Conservation (phyloP, 1,140 invertebrate species). For the Drosophila pseudoobscura region DNA sequence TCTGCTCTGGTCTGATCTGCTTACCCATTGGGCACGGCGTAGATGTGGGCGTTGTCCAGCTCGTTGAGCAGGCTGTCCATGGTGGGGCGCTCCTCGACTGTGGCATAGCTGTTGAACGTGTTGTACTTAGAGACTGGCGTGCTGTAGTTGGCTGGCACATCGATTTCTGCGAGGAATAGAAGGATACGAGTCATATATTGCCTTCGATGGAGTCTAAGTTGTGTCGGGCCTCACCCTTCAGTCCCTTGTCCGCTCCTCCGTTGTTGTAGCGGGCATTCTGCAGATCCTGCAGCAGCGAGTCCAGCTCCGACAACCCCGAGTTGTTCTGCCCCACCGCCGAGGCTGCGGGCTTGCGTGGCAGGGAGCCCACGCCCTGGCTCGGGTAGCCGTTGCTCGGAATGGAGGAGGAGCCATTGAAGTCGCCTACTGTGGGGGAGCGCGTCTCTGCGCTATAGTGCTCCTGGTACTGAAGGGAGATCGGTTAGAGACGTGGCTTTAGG, state of each 20-base stretch:
- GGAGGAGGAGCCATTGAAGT: slow-evolving; percentile 59
- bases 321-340: slow-evolving; percentile 26
- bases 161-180: slow-evolving; percentile 43
- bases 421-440: slow-evolving; percentile 73
- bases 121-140: slow-evolving; percentile 75
- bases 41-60: slow-evolving; percentile 86
- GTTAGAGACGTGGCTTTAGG: background rate
- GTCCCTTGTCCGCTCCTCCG: slow-evolving; percentile 72
- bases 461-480: slow-evolving; percentile 84
- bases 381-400: slow-evolving; percentile 57
- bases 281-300: slow-evolving; percentile 95
- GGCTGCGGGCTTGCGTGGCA: slow-evolving; percentile 51
- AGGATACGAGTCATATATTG: background rate
- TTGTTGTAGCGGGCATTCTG: slow-evolving; percentile 91
- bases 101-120: slow-evolving; percentile 73
- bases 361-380: slow-evolving; percentile 60
- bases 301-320: slow-evolving; percentile 93
- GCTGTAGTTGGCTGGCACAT: slow-evolving; percentile 74
- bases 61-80: slow-evolving; percentile 95
- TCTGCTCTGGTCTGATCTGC: slow-evolving; percentile 42
- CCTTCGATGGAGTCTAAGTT: background rate
- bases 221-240: slow-evolving; percentile 47
- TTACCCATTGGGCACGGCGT: slow-evolving; percentile 90
- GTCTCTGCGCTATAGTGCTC: slow-evolving; percentile 87
- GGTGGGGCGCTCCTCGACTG: slow-evolving; percentile 86